phyloP scores from a whole-genome alignment of 2,888 invertebrate genomes.

The Melitaea athalia region DNA sequence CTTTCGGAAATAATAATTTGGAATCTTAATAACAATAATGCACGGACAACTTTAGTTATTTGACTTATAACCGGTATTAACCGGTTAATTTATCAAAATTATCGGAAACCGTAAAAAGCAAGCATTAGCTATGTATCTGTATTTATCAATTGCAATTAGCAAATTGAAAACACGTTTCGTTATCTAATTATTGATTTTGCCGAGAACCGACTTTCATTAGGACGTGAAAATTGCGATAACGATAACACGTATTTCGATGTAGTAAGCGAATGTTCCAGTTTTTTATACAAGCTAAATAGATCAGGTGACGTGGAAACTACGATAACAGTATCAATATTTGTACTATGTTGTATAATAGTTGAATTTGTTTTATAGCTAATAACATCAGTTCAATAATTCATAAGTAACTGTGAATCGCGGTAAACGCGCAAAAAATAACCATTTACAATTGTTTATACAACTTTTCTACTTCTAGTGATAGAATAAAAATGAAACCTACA shows the following conservation, averaged over 20 bases:
- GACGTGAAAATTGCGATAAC: constrained; percentile 12
- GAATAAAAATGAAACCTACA: too few species aligned
- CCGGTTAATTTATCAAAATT: too few species aligned
- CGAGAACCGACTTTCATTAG: constrained; percentile 19
- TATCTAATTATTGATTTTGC: constrained; percentile 17
- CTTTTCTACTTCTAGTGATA: too few species aligned
- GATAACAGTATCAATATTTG: background rate
- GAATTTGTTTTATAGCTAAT: background rate
- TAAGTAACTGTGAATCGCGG: too few species aligned
- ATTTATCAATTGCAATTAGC: background rate
- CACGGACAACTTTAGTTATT: too few species aligned
- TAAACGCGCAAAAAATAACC: too few species aligned
- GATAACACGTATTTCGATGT: constrained; percentile 17
- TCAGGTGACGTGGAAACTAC: background rate
- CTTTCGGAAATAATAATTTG: too few species aligned
- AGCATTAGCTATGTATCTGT: background rate
- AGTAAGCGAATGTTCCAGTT: background rate
- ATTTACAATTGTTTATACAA: too few species aligned
- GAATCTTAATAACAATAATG: too few species aligned
- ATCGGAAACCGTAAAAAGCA: too few species aligned
- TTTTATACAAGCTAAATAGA: background rate
- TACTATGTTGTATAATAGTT: background rate
- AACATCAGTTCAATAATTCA: too few species aligned
- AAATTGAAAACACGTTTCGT: background rate
- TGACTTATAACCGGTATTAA: too few species aligned